A percentile compares a stretch with the other conserved stretches of the same genome.
Evolutionary conservation across 1,140 invertebrate species (phyloP).

Genomic region (Mycetomoellerius zeteki): DNA sequence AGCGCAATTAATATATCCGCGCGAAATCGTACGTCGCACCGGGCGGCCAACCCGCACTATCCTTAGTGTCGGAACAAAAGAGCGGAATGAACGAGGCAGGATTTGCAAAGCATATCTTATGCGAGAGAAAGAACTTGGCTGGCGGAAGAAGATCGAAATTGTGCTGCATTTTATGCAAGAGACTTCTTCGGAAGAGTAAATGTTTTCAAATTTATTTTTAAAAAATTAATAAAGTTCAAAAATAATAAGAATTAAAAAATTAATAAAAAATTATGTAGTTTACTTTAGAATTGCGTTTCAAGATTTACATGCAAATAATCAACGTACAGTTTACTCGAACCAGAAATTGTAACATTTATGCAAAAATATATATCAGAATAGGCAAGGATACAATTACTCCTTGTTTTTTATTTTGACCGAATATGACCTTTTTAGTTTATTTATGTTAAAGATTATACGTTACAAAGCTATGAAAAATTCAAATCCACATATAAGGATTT

Average conservation of each 20-base stretch:
- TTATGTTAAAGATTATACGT: neutral
- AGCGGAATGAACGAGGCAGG: neutral
- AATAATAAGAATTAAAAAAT: too few relatives aligned
- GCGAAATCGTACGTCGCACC: conserved; percentile 74
- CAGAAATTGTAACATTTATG: too few relatives aligned
- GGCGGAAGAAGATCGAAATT: neutral
- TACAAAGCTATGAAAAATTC: neutral
- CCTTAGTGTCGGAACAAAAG: conserved; percentile 13
- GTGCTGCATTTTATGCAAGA: neutral
- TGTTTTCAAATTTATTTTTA: neutral
- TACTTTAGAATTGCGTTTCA: too few relatives aligned
- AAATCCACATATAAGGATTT: neutral
- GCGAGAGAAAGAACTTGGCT: neutral
- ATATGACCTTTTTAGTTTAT: too few relatives aligned
- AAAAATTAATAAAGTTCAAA: too few relatives aligned
- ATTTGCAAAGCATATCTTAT: conserved; percentile 21
- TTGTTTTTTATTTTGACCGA: too few relatives aligned
- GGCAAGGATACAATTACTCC: too few relatives aligned
- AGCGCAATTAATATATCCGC: conserved; percentile 77
- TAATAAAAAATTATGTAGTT: too few relatives aligned
- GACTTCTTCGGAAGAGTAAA: neutral
- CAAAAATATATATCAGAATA: too few relatives aligned
- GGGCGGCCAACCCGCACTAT: neutral
- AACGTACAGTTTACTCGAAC: too few relatives aligned
- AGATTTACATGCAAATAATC: too few relatives aligned